Base-by-base conservation (phyloP, 2,113 vertebrate genomes). In the Syngnathus floridae region DNA sequence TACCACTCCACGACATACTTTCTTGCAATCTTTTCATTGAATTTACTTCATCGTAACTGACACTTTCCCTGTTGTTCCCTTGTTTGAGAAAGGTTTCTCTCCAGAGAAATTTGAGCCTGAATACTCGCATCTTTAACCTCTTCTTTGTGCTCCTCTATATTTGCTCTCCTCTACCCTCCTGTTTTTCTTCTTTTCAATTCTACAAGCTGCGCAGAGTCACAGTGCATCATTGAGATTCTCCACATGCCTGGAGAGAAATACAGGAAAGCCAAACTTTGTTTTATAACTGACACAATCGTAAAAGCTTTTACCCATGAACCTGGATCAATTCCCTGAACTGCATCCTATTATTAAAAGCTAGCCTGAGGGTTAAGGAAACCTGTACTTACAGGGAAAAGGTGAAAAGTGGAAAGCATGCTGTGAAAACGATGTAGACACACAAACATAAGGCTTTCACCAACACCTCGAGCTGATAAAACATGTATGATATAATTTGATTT, bases 331-430 rank as follows among this genome's bases (percentile, higher is more conserved):
- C 86, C 79, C 77, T 68, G 66, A 82, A 88, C 84, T 87, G 88
- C 87, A 87, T 88, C 81, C 84, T 87, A 78, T 89, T 90, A 89
- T 90, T 90, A 89, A 88, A 88, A 88, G 79, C 82, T 79, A 78
- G 82, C 87, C 84, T 70, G 67, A 69, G 79, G 87, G 81, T 71
- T 71, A 66, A 75, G 70, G 68, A 84, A 79, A 69, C 52, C 70
- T 26, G 57, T 70, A 85, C 70, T 79, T 75, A 77, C 71, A 74
- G 78, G 71, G 62, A 73, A 62, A 59, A 64, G 55, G 64, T 77
- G 75, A 63, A 59, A 64, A 57, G 64, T 78, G 75, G 65, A 67
- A 81, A 79, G 58, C 73, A 79, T 11, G 45, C 70, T 71, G 49
- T 7, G 21, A 76, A 55, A 61, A 61, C 56, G 62, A 75, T 59